A percentile compares a stretch with the other conserved stretches of the same genome.
phyloP scores from a whole-genome alignment of 2,113 vertebrate genomes.

The Triplophysa dalaica region DNA sequence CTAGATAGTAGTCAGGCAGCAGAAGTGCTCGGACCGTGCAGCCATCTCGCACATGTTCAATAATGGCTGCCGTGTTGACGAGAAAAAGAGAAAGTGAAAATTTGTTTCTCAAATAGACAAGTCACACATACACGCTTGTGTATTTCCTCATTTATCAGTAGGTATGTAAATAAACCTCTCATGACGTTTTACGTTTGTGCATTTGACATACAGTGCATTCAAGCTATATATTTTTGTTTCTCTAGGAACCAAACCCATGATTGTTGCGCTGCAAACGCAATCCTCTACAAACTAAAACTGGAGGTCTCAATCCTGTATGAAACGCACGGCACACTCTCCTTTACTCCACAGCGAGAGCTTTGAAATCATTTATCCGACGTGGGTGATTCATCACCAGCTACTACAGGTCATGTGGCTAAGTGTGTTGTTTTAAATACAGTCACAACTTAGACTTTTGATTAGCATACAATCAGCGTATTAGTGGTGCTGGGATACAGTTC shows the following conservation, averaged over 20 bases:
- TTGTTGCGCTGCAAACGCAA: too few relatives aligned
- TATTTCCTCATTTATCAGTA: too few relatives aligned
- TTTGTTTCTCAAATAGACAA: too few relatives aligned
- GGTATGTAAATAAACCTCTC: too few relatives aligned
- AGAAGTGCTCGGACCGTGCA: constrained; percentile 91
- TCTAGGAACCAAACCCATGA: too few relatives aligned
- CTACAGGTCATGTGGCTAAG: constrained; percentile 10
- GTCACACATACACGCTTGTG: too few relatives aligned
- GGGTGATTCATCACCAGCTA: neutral
- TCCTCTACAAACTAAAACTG: too few relatives aligned
- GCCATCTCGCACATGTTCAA: constrained; percentile 94
- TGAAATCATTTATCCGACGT: neutral
- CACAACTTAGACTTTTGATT: constrained; percentile 30
- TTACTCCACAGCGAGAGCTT: neutral
- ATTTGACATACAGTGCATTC: too few relatives aligned
- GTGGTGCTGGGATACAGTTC: neutral
- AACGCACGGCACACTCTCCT: neutral
- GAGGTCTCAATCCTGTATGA: neutral
- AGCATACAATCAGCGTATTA: constrained; percentile 12
- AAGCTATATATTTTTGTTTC: too few relatives aligned
- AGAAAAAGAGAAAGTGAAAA: neutral
- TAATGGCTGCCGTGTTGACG: constrained; percentile 81
- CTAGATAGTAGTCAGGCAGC: constrained; percentile 92
- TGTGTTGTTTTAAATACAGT: neutral
- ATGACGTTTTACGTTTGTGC: too few relatives aligned